Conservation (phyloP, 2,888 invertebrate genomes). For the Hirtodrosophila trivittata region DNA sequence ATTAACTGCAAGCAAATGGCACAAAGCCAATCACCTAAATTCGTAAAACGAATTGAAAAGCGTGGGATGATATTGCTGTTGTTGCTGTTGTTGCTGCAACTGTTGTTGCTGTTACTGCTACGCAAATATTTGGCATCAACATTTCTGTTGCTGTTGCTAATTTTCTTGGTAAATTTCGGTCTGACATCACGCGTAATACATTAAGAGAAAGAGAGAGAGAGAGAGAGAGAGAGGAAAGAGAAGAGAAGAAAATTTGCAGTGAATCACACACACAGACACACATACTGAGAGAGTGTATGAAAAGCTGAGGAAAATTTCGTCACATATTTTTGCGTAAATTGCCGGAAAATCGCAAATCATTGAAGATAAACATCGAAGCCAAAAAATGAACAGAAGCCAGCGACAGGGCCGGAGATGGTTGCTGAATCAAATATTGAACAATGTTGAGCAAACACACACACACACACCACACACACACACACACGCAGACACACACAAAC, state of each 20-base stretch:
- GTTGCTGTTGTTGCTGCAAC: slow-evolving; percentile 18
- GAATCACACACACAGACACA: slow-evolving; percentile 36
- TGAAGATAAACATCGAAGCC: slow-evolving; percentile 80
- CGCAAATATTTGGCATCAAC: slow-evolving; percentile 77
- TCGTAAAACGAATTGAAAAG: slow-evolving; percentile 73
- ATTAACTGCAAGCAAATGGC: slow-evolving; percentile 75
- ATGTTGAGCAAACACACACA: slow-evolving; percentile 69
- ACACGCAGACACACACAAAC: slow-evolving; percentile 27
- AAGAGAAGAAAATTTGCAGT: slow-evolving; percentile 65
- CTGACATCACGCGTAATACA: slow-evolving; percentile 76
- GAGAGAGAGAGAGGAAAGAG: slow-evolving; percentile 21
- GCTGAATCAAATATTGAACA: slow-evolving; percentile 76
- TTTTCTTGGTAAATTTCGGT: slow-evolving; percentile 70
- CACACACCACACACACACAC: slow-evolving; percentile 41
- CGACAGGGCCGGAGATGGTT: slow-evolving; percentile 31
- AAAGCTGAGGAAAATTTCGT: slow-evolving; percentile 66
- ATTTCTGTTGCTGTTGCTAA: slow-evolving; percentile 79
- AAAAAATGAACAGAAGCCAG: slow-evolving; percentile 71
- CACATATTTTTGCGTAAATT: slow-evolving; percentile 81
- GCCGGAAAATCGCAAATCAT: slow-evolving; percentile 81
- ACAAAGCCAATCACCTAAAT: slow-evolving; percentile 72
- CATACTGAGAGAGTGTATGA: slow-evolving; percentile 1
- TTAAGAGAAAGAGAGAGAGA: slow-evolving; percentile 39
- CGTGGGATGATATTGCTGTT: slow-evolving; percentile 63
- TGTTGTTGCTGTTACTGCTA: slow-evolving; percentile 28